These are phyloP conservation scores for Acrobasis repandana DNA, from an alignment of 2,888 invertebrate genomes.

Conservation along the genomic window DNA sequence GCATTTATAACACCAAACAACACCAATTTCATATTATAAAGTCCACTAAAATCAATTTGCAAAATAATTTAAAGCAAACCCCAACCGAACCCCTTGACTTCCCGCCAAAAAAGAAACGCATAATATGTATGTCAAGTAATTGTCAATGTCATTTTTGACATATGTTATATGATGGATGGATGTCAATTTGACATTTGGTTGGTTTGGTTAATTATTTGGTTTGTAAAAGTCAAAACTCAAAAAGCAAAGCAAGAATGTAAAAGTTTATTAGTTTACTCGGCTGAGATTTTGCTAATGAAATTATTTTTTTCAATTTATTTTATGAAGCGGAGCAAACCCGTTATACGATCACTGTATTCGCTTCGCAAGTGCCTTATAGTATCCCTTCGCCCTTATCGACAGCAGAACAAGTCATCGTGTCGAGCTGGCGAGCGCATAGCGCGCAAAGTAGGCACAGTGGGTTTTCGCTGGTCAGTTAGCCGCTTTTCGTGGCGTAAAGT, in stretches of 20 bases:
- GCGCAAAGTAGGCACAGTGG: slow-evolving; percentile 34
- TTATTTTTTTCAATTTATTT: not conserved
- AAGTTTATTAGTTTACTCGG: slow-evolving; percentile 2
- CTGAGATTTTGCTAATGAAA: not conserved
- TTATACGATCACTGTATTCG: not conserved
- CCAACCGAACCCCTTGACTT: no score
- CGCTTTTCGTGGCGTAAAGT: slow-evolving; percentile 77
- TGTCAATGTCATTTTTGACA: no score
- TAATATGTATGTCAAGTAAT: no score
- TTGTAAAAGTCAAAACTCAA: no score
- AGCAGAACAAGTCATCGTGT: slow-evolving; percentile 25
- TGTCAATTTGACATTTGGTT: not conserved
- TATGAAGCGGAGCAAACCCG: not conserved
- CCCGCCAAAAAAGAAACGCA: no score
- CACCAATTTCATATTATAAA: no score
- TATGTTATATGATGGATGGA: no score
- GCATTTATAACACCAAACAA: no score
- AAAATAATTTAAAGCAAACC: no score
- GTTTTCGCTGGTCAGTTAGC: slow-evolving; percentile 60
- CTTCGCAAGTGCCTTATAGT: slow-evolving; percentile 19
- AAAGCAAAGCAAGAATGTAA: no score
- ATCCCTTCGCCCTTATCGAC: slow-evolving; percentile 17
- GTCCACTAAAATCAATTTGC: no score
- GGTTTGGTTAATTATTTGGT: no score
- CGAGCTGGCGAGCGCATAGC: slow-evolving; percentile 30